Percentiles rank a stretch among this genome's conserved stretches.
These are phyloP conservation scores for Pangasianodon hypophthalmus DNA, from an alignment of 2,113 vertebrate genomes.

Conservation along the genomic window DNA sequence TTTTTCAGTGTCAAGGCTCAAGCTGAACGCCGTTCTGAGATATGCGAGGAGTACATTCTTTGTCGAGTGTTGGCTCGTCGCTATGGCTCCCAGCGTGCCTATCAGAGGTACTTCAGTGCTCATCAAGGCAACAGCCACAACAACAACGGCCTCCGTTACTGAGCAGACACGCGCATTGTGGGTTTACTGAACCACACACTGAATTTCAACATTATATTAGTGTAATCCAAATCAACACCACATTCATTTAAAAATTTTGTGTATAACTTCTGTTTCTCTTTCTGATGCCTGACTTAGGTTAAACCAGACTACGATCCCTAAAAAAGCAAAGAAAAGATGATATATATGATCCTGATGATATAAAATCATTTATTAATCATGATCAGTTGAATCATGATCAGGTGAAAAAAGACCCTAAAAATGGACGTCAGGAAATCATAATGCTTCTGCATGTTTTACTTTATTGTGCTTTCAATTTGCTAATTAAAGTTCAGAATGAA, in stretches of 20 bases:
- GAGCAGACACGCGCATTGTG: not conserved
- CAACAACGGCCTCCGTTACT: slow-evolving; percentile 1
- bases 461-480: too few species aligned
- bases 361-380: not conserved
- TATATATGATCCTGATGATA: not conserved
- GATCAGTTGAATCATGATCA: not conserved
- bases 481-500: too few species aligned
- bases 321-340: not conserved
- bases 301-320: not conserved
- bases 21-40: slow-evolving; percentile 80
- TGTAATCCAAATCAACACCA: not conserved
- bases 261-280: not conserved
- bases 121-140: slow-evolving; percentile 37
- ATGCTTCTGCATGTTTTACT: too few species aligned
- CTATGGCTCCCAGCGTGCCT: slow-evolving; percentile 79
- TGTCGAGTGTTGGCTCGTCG: slow-evolving; percentile 77
- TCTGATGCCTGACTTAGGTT: not conserved
- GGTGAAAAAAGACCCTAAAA: not conserved
- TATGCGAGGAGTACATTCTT: slow-evolving; percentile 82
- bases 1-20: slow-evolving; percentile 70
- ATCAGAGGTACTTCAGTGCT: slow-evolving; percentile 76
- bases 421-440: too few species aligned
- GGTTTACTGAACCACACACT: not conserved
- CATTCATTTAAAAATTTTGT: not conserved
- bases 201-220: not conserved